Evolutionary conservation across 2,113 vertebrate genomes (phyloP).

Genomic region (Ahaetulla prasina): DNA sequence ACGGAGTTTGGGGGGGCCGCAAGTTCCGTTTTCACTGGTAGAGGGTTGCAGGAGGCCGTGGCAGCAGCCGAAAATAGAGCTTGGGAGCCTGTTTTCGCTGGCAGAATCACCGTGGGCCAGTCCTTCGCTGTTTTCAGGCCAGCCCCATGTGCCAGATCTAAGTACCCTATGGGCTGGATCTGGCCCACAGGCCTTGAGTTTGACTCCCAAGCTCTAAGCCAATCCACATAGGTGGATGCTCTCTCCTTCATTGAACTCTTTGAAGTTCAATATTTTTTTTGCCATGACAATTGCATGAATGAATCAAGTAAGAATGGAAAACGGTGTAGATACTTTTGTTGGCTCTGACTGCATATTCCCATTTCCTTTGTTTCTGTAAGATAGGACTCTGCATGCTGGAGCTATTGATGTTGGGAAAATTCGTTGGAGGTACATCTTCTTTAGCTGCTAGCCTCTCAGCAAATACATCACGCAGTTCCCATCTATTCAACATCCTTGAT

Average conservation of each 20-base stretch:
- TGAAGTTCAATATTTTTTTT: background rate
- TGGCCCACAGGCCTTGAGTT: too few relatives aligned
- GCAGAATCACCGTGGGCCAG: too few relatives aligned
- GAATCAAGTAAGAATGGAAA: background rate
- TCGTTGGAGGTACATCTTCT: background rate
- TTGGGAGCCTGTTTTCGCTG: too few relatives aligned
- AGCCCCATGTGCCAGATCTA: too few relatives aligned
- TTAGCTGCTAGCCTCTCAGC: background rate
- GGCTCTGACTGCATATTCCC: background rate
- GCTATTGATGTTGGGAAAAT: background rate
- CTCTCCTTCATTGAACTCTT: background rate
- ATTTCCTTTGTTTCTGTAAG: background rate
- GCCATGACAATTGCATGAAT: background rate
- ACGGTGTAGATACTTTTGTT: fast-evolving
- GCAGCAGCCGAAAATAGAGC: too few relatives aligned
- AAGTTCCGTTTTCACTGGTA: too few relatives aligned
- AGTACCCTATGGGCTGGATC: too few relatives aligned
- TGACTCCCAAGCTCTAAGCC: background rate
- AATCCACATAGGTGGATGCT: background rate
- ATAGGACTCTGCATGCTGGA: background rate
- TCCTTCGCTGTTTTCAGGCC: too few relatives aligned
- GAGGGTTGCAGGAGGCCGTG: too few relatives aligned
- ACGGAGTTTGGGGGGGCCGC: too few relatives aligned
- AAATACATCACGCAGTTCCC: background rate
- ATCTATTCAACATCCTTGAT: background rate